phyloP scores from a whole-genome alignment of 2,113 vertebrate genomes.

The Empidonax alnorum region DNA sequence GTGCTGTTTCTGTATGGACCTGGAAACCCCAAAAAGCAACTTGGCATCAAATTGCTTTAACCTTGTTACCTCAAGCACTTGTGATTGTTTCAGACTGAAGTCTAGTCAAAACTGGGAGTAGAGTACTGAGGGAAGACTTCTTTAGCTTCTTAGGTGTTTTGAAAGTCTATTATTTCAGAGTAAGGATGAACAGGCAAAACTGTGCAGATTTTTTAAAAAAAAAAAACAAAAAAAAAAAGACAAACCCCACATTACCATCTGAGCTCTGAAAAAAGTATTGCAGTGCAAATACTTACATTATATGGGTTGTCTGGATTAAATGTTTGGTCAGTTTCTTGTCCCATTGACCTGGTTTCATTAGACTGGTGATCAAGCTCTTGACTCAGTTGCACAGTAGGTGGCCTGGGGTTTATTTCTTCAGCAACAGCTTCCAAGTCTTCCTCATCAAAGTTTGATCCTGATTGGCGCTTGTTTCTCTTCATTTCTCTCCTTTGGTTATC shows the following conservation, averaged over 20 bases:
- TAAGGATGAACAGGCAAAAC: background rate
- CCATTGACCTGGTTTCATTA: slow-evolving; percentile 66
- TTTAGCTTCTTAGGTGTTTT: background rate
- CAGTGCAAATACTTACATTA: slow-evolving; percentile 78
- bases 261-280: background rate
- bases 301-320: slow-evolving; percentile 94
- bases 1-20: background rate
- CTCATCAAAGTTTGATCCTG: slow-evolving; percentile 50
- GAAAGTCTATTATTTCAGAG: background rate
- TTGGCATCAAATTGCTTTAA: background rate
- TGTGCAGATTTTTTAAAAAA: background rate
- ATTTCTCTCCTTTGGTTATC: slow-evolving; percentile 83
- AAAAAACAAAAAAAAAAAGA: too few relatives aligned
- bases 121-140: background rate
- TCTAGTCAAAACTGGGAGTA: background rate
- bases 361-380: slow-evolving; percentile 42
- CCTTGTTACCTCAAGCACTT: background rate
- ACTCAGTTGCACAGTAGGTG: background rate
- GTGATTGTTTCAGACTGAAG: background rate
- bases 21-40: background rate
- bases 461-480: slow-evolving; percentile 74
- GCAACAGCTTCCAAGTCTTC: slow-evolving; percentile 49
- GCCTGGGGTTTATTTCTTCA: slow-evolving; percentile 65
- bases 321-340: slow-evolving; percentile 69
- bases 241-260: fast-evolving